Conservation (phyloP, 2,113 vertebrate species). For the Uropsilus gracilis region DNA sequence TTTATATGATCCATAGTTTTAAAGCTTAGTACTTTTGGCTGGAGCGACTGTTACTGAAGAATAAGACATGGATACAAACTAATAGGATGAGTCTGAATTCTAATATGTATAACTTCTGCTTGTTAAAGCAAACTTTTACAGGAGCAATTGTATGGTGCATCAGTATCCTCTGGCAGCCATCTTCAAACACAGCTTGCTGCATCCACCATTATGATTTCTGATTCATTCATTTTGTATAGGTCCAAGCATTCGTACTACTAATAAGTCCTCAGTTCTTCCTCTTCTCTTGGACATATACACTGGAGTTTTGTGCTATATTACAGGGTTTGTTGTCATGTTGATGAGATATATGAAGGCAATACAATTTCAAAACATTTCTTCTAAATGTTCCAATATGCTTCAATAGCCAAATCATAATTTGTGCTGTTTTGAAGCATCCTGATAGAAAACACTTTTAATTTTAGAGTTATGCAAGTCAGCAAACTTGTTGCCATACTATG, state of each 20-base stretch:
- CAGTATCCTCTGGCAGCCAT: not conserved
- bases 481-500: not conserved
- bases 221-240: not conserved
- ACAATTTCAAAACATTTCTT: not conserved
- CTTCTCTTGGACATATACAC: not conserved
- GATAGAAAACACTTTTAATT: not conserved
- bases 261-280: not conserved
- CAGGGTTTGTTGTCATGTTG: not conserved
- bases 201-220: not conserved
- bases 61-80: not conserved
- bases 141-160: not conserved
- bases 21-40: not conserved
- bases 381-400: not conserved
- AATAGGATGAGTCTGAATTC: not conserved
- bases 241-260: not conserved
- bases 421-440: not conserved
- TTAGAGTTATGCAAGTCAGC: not conserved
- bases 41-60: not conserved
- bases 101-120: not conserved
- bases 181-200: not conserved
- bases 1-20: slow-evolving; percentile 7
- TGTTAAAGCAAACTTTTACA: not conserved
- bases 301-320: not conserved
- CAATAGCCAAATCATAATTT: not conserved
- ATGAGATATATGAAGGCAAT: not conserved